Evolutionary conservation across 2,113 vertebrate species (phyloP).

Genomic region (Clinocottus analis): DNA sequence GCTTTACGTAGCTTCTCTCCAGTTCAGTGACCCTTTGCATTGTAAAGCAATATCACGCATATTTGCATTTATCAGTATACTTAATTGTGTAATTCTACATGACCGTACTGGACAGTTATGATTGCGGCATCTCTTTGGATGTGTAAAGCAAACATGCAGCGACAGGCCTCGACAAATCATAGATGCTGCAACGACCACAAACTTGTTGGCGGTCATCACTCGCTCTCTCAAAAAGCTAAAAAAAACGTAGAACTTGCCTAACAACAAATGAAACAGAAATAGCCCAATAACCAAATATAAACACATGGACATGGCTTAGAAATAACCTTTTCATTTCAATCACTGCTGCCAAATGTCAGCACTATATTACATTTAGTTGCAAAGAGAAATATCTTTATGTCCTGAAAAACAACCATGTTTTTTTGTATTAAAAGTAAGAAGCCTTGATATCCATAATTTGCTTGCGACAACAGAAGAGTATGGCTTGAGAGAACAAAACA

Average conservation of each 20-base stretch:
- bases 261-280: conserved; percentile 11
- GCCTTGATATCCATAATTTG: background rate
- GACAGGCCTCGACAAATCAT: background rate
- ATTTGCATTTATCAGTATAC: too few relatives aligned
- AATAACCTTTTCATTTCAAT: conserved; percentile 55
- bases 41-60: background rate
- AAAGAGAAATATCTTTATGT: conserved; percentile 24
- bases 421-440: conserved; percentile 6
- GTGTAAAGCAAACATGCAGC: background rate
- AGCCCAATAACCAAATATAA: conserved; percentile 11
- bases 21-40: background rate
- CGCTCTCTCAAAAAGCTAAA: conserved; percentile 25
- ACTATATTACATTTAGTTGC: background rate
- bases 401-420: conserved; percentile 2
- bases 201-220: background rate
- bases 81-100: background rate
- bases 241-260: conserved; percentile 32
- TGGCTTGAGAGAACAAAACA: conserved; percentile 22
- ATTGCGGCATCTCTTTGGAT: background rate
- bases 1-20: background rate
- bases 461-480: background rate
- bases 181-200: background rate
- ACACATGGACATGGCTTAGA: conserved; percentile 12
- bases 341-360: conserved; percentile 53
- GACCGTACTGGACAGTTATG: background rate